These are phyloP conservation scores for Bagarius yarrelli DNA, from an alignment of 2,113 vertebrate species.

Conservation along the genomic window DNA sequence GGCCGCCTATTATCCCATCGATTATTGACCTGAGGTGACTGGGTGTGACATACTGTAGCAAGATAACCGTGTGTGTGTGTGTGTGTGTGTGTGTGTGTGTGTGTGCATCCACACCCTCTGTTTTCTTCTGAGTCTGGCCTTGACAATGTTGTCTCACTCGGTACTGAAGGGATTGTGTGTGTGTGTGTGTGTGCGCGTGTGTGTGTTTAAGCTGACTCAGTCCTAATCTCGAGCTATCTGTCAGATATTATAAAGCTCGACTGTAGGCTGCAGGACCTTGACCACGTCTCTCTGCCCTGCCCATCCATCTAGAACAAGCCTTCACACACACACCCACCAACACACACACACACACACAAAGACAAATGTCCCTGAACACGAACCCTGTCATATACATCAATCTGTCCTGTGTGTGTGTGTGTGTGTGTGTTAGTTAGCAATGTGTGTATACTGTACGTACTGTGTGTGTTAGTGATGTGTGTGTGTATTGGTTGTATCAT, in stretches of 20 bases:
- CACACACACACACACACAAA: background rate
- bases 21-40: conserved; percentile 34
- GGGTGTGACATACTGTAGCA: conserved; percentile 25
- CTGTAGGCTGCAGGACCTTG: conserved; percentile 40
- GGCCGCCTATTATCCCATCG: conserved; percentile 17
- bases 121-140: conserved; percentile 12
- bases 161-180: conserved; percentile 16
- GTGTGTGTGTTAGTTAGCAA: too few relatives aligned
- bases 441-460: too few relatives aligned
- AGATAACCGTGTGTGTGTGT: conserved; percentile 9
- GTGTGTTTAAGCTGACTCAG: conserved; percentile 36
- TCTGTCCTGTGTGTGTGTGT: background rate
- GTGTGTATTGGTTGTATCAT: background rate
- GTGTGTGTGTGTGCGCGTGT: conserved; percentile 18
- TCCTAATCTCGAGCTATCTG: conserved; percentile 41
- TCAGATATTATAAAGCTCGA: conserved; percentile 27
- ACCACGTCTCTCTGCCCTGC: conserved; percentile 13
- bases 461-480: background rate
- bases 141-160: conserved; percentile 15
- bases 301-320: conserved; percentile 15
- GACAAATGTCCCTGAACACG: conserved; percentile 22
- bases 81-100: conserved; percentile 18
- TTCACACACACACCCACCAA: conserved; percentile 31
- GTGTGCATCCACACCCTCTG: conserved; percentile 32
- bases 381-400: background rate